A percentile compares a stretch with the other conserved stretches of the same genome.
Conservation (phyloP, 2,113 vertebrate genomes). For the Cichladusa arquata region DNA sequence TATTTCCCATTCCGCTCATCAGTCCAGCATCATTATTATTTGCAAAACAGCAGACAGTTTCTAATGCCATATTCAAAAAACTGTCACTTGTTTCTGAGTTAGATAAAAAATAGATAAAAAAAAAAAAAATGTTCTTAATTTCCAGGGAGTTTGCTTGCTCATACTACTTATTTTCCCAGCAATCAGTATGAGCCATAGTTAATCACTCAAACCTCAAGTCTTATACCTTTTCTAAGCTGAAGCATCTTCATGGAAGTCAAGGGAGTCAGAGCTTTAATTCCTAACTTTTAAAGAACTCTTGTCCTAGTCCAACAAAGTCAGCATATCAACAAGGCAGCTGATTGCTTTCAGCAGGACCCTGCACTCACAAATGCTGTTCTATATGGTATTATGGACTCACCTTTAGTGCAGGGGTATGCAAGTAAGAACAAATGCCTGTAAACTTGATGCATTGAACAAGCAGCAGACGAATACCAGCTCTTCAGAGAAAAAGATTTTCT, state of each 20-base stretch:
- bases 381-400: background rate
- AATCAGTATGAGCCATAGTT: background rate
- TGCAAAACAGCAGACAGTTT: background rate
- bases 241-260: background rate
- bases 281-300: background rate
- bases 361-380: background rate
- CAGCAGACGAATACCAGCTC: background rate
- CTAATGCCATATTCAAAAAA: background rate
- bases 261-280: background rate
- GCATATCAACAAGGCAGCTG: background rate
- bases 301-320: background rate
- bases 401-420: background rate
- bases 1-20: background rate
- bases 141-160: background rate
- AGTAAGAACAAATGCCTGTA: background rate
- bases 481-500: background rate
- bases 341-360: background rate
- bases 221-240: background rate
- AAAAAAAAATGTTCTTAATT: background rate
- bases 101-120: background rate
- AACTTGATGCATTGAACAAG: background rate
- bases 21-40: background rate
- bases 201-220: background rate
- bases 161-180: background rate
- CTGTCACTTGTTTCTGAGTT: background rate